Evolutionary conservation across 2,888 invertebrate species (phyloP), one percentile per base, ranked within the genome.

Genomic region (Hypolimnas misippus): DNA sequence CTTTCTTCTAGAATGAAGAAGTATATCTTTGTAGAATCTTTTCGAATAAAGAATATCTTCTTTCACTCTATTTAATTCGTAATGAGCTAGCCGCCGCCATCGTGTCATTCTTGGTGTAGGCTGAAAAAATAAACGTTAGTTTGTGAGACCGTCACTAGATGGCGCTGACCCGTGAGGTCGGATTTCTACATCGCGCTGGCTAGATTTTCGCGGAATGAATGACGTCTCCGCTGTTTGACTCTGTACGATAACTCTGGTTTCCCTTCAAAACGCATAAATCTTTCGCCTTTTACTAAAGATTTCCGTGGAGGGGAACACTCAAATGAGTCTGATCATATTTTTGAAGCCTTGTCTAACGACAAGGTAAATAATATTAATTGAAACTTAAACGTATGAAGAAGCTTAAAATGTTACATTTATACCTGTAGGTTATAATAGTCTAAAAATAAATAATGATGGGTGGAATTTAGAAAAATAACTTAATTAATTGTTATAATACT

Each of bases 251-350:
- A 67, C 67, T 70, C 68, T 70, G 67, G 67, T 68, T 70, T 70
- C 66, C 68, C 70, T 71, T 72, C 68, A 70, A 68, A 65, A 70
- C 94, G 94, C 83, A 94, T 92, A 95, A 94, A 94, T 94, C 94
- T 94, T 95, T 95, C 94, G 94, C 94, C 94, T 94, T 94, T 95
- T 94, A 94, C 94, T 95, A 94, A 94, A 94, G 94, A 94, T 94
- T 94, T 94, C 94, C 94, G 94, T 94, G 94, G 94, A 94, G 94
- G 93, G 94, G 94, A 90, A 92, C 94, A 94, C 92, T 92, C 92
- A 93, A 93, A 94, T 94, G 94, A 94, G 94, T 94, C 93, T 94
- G 17, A 44, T 10, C 12, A 0, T 19, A 44, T 44, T 19, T 44
- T 44, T 44, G 17, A 40, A 40, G 19, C 44, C 19, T 44, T 44